A percentile compares a stretch with the other conserved stretches of the same genome.
These are phyloP conservation scores for Gorsachius magnificus DNA, from an alignment of 2,797 vertebrate genomes.

Conservation along the genomic window DNA sequence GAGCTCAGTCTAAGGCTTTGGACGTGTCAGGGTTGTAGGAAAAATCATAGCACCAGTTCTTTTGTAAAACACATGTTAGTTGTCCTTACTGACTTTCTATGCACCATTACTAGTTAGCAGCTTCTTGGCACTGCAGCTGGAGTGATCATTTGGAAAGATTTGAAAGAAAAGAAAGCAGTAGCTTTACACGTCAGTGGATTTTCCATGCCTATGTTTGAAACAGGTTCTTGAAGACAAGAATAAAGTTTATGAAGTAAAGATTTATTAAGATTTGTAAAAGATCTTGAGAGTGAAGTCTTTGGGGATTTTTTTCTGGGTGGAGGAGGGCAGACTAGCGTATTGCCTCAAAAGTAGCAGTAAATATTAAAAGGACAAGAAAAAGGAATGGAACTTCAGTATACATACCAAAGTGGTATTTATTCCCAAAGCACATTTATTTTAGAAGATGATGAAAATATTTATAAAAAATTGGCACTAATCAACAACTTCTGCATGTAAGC, in stretches of 20 bases:
- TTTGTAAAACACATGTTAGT: neutral
- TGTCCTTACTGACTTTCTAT: neutral
- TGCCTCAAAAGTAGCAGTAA: neutral
- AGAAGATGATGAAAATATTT: neutral
- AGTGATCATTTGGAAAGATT: neutral
- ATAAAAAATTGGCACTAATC: neutral
- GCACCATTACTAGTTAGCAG: neutral
- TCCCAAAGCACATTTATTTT: neutral
- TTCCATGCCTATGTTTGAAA: neutral
- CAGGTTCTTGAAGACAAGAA: neutral
- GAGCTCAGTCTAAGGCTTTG: neutral
- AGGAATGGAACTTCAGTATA: neutral
- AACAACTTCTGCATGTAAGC: neutral
- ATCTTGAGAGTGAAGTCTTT: neutral
- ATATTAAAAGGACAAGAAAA: neutral
- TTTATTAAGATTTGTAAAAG: neutral
- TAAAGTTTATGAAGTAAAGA: neutral
- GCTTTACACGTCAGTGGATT: neutral
- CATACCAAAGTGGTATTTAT: neutral
- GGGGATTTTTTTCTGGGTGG: accelerated
- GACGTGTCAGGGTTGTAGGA: neutral
- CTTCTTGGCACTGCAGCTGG: neutral
- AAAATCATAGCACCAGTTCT: neutral
- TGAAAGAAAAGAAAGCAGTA: neutral
- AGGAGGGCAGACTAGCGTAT: accelerated